phyloP scores from a whole-genome alignment of 2,797 vertebrate species.

The Glyptemys insculpta region DNA sequence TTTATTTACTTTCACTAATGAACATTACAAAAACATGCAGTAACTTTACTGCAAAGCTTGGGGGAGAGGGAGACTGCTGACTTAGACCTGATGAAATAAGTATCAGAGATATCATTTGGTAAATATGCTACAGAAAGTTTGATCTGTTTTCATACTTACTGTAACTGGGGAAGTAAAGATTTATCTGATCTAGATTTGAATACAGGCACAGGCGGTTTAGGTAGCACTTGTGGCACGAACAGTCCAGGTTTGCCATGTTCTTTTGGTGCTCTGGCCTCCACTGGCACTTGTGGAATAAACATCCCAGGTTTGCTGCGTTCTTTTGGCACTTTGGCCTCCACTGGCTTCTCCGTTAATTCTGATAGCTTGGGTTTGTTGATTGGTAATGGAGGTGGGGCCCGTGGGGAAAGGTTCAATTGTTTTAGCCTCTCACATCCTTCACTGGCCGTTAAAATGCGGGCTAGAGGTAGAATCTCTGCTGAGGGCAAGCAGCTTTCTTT shows the following conservation, averaged over 20 bases:
- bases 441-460: conserved; percentile 15
- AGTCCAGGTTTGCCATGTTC: conserved; percentile 71
- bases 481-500: conserved; percentile 4
- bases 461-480: conserved; percentile 38
- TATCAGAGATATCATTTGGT: neutral
- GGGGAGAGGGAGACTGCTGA: neutral
- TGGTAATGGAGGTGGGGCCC: conserved; percentile 65
- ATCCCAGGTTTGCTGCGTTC: conserved; percentile 71
- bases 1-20: neutral
- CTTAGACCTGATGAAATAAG: neutral
- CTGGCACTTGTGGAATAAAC: conserved; percentile 62
- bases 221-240: conserved; percentile 66
- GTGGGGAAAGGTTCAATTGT: conserved; percentile 70
- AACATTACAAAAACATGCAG: neutral
- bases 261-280: neutral
- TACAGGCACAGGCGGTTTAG: conserved; percentile 67
- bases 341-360: conserved; percentile 35
- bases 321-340: conserved; percentile 32
- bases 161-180: conserved; percentile 69
- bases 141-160: conserved; percentile 85
- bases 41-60: neutral
- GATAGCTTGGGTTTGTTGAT: conserved; percentile 75
- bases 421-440: conserved; percentile 83
- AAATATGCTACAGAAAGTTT: neutral
- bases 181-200: conserved; percentile 78